Evolutionary conservation across 2,113 vertebrate genomes (phyloP), one percentile per base, ranked within the genome.

Genomic region (Electrona antarctica): DNA sequence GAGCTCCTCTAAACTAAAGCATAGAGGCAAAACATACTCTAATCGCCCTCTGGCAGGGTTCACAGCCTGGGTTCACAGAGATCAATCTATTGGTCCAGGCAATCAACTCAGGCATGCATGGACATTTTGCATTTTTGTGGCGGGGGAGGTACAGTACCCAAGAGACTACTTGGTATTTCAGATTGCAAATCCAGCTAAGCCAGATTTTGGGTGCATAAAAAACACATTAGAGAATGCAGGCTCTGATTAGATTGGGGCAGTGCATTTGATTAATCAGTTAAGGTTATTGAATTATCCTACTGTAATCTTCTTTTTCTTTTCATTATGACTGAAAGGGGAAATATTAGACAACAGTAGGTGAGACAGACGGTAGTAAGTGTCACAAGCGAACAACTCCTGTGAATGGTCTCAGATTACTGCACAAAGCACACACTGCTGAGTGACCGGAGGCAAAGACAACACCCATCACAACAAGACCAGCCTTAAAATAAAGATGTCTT

Each of bases 111-210:
- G 70, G 75, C 7, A 41, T 41, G 33, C 33, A 6, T 41, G 33
- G 33, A 41, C 1, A 41, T 41, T 41, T 4, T 41, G 33, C 33
- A 41, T 41, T 41, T 41, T 41, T 41, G 33, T 6, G 3, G 33
- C 33, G 33, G 33, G 33, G 33, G 33, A 41, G 33, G 1, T 41
- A 41, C 33, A 6, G 33, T 41, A 41, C 33, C 33, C 33, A 41
- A 41, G 33, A 41, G 33, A 6, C 33, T 51, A 41, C 33, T 41
- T 57, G 73, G 84, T 78, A 78, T 79, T 84, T 89, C 48, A 63
- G 56, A 71, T 76, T 71, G 72, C 73, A 89, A 89, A 91, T 89
- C 87, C 88, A 11, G 89, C 80, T 90, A 86, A 89, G 76, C 50
- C 68, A 82, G 78, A 84, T 87, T 86, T 85, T 74, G 63, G 82